Evolutionary conservation across 2,797 vertebrate genomes (phyloP).

Genomic region (Chaunax sp.): DNA sequence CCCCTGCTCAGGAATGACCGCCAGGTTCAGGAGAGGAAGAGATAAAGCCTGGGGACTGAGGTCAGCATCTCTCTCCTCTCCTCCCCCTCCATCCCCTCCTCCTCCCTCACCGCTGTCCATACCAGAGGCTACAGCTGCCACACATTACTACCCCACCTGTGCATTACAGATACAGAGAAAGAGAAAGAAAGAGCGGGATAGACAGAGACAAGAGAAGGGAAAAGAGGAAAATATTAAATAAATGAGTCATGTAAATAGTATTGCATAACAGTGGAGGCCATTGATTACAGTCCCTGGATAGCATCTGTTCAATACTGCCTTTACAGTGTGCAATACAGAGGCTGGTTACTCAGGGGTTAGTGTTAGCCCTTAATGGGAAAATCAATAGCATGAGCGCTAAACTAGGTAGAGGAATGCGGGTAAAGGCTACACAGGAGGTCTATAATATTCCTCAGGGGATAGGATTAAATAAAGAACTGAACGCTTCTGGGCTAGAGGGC

Average conservation of each 20-base stretch:
- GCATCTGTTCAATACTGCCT: slow-evolving; percentile 79
- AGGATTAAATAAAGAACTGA: slow-evolving; percentile 85
- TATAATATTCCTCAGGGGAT: slow-evolving; percentile 94
- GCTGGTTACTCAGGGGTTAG: slow-evolving; percentile 82
- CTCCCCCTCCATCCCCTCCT: slow-evolving; percentile 83
- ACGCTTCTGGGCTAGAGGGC: slow-evolving; percentile 77
- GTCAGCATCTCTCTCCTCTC: slow-evolving; percentile 81
- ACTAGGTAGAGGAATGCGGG: slow-evolving; percentile 98
- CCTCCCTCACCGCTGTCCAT: slow-evolving; percentile 83
- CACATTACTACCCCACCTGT: slow-evolving; percentile 80
- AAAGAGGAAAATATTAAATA: slow-evolving; percentile 54
- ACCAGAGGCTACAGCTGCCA: slow-evolving; percentile 80
- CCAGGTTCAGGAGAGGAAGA: slow-evolving; percentile 85
- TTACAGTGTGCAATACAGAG: slow-evolving; percentile 73
- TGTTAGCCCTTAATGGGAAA: slow-evolving; percentile 98
- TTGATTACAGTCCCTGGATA: slow-evolving; percentile 79
- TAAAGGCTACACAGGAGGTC: slow-evolving; percentile 91
- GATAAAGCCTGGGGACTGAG: slow-evolving; percentile 81
- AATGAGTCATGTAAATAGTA: slow-evolving; percentile 77
- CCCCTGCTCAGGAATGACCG: slow-evolving; percentile 77
- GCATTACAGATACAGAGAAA: slow-evolving; percentile 56
- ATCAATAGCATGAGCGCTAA: slow-evolving; percentile 98
- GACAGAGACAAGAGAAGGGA: slow-evolving; percentile 45
- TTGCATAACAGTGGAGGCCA: slow-evolving; percentile 77
- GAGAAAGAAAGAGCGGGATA: slow-evolving; percentile 33